Evolutionary conservation across 2,888 invertebrate genomes (phyloP), one percentile per base, ranked within the genome.

Genomic region (Pristionchus mayeri): DNA sequence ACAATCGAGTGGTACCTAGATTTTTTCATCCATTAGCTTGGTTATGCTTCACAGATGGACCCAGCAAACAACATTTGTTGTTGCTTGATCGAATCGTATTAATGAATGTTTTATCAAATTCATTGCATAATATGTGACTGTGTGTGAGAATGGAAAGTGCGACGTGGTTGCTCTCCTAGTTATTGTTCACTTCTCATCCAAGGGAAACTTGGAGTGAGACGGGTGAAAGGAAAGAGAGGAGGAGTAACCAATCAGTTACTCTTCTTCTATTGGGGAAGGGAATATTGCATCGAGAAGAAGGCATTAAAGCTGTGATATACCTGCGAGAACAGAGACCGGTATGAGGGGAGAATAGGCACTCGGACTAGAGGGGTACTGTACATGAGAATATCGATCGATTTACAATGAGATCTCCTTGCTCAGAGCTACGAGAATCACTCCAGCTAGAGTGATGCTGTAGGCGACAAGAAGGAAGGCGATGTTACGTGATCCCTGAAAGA

Each of bases 391-490:
- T 52, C 78, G 37, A 80, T 57, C 16, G 54, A 57, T 63, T 84
- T 63, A 85, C 18, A 85, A n/a, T 37, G 76, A 30, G 67, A 85
- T 57, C 7, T 85, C 86, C 80, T 87, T 86, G 48, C 86, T 86
- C 18, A 85, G 84, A 37, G 88, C 86, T 37, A 89, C 87, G 57
- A 88, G 60, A 16, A 85, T 79, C 27, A 89, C 88, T 54, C 89
- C 89, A 30, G 86, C 76, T n/a, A 89, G 85, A 2, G 89, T 89
- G 48, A 88, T 85, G 30, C 85, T 60, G 50, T 89, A 89, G 21
- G 89, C 89, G 7, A 86, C 78, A 13, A 71, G 78, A 37, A 89
- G 88, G n/a, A 89, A 85, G 18, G 85, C 85, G 48, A 89, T 60
- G 71, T 89, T 89, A 21, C 85, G 82, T 57, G 84, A 85, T 24